Evolutionary conservation across 2,888 invertebrate genomes (phyloP).

Genomic region (Patella ulyssiponensis): DNA sequence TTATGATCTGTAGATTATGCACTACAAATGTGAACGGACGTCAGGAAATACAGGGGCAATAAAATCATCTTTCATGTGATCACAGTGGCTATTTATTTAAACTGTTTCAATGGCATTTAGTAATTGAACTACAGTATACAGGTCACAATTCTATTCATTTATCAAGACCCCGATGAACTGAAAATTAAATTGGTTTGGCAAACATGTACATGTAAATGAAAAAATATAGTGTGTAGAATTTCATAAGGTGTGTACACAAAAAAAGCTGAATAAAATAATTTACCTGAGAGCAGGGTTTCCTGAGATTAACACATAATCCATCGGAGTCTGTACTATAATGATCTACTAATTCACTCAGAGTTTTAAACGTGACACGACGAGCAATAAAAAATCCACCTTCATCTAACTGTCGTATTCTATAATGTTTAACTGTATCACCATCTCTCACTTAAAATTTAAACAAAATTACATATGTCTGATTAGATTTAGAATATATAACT

Average conservation of each 20-base stretch:
- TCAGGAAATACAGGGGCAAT: too few relatives aligned
- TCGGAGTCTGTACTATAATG: constrained; percentile 98
- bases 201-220: too few relatives aligned
- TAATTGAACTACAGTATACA: too few relatives aligned
- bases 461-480: too few relatives aligned
- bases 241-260: background rate
- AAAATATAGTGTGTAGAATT: background rate
- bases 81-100: too few relatives aligned
- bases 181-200: background rate
- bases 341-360: constrained; percentile 95
- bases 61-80: background rate
- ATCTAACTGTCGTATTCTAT: constrained; percentile 97
- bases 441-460: constrained; percentile 85
- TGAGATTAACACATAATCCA: constrained; percentile 95
- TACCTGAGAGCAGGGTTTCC: constrained; percentile 72
- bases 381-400: constrained; percentile 99
- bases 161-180: too few relatives aligned
- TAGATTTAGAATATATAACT: too few relatives aligned
- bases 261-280: constrained; percentile 21
- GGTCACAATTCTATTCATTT: too few relatives aligned
- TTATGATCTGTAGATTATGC: too few relatives aligned
- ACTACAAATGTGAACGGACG: too few relatives aligned
- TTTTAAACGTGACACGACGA: constrained; percentile 95
- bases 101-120: too few relatives aligned
- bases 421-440: constrained; percentile 99